Evolutionary conservation across 2,888 invertebrate genomes (phyloP), one percentile per base, ranked within the genome.

Genomic region (Dione juno): DNA sequence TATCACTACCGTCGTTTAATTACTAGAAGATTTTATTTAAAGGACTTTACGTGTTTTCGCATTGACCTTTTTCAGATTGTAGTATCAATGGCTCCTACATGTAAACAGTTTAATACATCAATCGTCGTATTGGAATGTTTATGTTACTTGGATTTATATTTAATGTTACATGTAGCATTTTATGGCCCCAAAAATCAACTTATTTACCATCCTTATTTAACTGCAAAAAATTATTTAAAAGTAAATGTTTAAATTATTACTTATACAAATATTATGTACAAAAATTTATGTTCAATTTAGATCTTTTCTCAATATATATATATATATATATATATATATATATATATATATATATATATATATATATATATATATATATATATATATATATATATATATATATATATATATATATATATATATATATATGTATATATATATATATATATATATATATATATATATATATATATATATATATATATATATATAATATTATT

Each of bases 141-240:
- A 70, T 91, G 93, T 73, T 93, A 93, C 72, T 58, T 92, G 3
- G 94, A 94, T 75, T 77, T 94, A 67, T 94, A 93, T 75, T 73
- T 94, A 64, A 93, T 91, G 90, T 81, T 94, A 0, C 93, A 94
- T 73, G 92, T 94, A 5, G 93, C 93, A 11, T 94, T 86, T 77
- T 94, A 94, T 70, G 93, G 93, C 0, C 71, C 83, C 0, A 88
- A 91, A 77, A 91, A 93, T 74, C 93, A 93, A 74, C 80, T 94
- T 11, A 90, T 94, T 68, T 92, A 91, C 74, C 94, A 94, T 81
- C 94, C 94, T 10, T 92, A 92, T 76, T 83, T 91, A 79, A 94
- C 94, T 8, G 93, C 94, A 1, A 86, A 79, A 72, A 85, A 94
- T 76, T 94, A 94, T 81, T 74, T 94, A 11, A 86, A 77, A 78